Evolutionary conservation across 2,113 vertebrate species (phyloP).

Genomic region (Atrichornis clamosus): DNA sequence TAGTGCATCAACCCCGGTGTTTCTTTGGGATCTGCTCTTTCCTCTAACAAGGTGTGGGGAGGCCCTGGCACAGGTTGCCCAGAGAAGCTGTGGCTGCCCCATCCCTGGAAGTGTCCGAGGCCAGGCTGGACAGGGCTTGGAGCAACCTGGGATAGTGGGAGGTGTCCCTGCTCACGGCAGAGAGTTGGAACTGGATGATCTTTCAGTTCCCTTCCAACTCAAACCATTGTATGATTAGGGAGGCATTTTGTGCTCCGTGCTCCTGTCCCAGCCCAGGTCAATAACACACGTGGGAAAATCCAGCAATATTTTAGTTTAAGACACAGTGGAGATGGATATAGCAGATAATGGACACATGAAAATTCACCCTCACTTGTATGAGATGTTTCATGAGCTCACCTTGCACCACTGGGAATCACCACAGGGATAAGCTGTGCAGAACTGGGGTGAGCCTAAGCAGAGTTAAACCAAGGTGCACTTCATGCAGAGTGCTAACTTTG

Average conservation of each 20-base stretch:
- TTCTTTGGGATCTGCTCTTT: neutral
- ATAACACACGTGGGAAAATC: neutral
- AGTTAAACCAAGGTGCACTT: rapidly evolving
- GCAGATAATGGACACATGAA: neutral
- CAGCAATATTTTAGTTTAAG: neutral
- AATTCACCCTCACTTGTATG: rapidly evolving
- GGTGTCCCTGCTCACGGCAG: neutral
- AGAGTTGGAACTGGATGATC: neutral
- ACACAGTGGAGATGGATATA: rapidly evolving
- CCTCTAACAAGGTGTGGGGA: neutral
- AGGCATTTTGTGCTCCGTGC: neutral
- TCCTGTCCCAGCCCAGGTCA: neutral
- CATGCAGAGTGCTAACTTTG: rapidly evolving
- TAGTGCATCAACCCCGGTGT: neutral
- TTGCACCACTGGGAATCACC: rapidly evolving
- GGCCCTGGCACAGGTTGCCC: neutral
- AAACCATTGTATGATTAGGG: neutral
- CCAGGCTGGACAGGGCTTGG: neutral
- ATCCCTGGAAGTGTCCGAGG: neutral
- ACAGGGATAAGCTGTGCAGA: neutral
- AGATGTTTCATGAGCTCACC: neutral
- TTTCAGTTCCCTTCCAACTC: neutral
- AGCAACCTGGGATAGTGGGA: rapidly evolving
- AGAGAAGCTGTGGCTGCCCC: neutral
- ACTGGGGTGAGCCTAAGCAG: neutral